Evolutionary conservation across 2,797 vertebrate genomes (phyloP).

Genomic region (Semotilus atromaculatus): DNA sequence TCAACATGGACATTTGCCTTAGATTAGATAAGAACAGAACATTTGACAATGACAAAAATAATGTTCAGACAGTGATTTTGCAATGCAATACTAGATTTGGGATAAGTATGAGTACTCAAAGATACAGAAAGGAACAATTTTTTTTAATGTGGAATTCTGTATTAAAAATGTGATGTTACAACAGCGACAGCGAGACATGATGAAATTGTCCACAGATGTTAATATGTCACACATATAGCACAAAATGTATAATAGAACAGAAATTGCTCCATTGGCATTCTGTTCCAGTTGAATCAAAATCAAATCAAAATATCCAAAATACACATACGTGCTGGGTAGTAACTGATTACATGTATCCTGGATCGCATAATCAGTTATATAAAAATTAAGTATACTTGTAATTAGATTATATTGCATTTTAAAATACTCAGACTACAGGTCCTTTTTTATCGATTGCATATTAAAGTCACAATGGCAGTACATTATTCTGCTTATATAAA

Average conservation of each 20-base stretch:
- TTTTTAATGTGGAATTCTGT: neutral
- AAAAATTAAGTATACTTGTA: no score
- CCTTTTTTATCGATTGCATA: no score
- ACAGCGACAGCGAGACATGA: neutral
- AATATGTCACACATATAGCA: neutral
- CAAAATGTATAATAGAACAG: no score
- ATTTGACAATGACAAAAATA: neutral
- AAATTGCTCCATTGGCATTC: no score
- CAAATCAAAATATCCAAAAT: neutral
- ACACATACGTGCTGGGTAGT: no score
- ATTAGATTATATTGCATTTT: no score
- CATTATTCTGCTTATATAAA: no score
- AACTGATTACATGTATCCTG: no score
- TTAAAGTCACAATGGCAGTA: no score
- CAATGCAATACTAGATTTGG: neutral
- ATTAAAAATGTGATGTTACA: neutral
- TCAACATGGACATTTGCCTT: neutral
- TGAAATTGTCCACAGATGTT: neutral
- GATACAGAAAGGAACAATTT: neutral
- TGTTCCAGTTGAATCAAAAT: neutral
- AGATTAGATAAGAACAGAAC: neutral
- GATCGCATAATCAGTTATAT: no score
- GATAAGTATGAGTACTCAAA: neutral
- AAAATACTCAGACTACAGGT: no score
- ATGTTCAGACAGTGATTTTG: neutral